These are phyloP conservation scores for Synanthedon tipuliformis DNA, from an alignment of 2,888 invertebrate genomes.

Conservation along the genomic window DNA sequence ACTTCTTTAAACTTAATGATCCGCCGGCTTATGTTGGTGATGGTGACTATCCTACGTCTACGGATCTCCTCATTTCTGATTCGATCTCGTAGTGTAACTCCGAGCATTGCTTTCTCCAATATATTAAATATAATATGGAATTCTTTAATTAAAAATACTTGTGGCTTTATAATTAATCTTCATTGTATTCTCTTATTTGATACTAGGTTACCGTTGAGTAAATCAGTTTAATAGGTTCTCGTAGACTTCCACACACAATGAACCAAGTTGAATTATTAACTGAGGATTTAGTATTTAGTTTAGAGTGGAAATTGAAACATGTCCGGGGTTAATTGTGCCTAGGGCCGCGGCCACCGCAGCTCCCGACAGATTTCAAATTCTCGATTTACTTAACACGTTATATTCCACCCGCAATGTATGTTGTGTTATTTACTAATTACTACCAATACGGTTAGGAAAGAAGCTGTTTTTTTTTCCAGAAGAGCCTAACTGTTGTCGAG, in stretches of 20 bases:
- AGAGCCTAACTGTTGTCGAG: too few relatives aligned
- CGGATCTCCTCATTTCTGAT: too few relatives aligned
- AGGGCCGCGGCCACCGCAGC: slow-evolving; percentile 26
- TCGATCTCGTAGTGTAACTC: too few relatives aligned
- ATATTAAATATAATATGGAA: too few relatives aligned
- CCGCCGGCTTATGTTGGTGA: too few relatives aligned
- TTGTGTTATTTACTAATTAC: not conserved
- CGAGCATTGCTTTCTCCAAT: too few relatives aligned
- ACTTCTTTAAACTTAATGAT: too few relatives aligned
- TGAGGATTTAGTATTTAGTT: slow-evolving; percentile 33
- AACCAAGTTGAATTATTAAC: slow-evolving; percentile 35
- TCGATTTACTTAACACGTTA: slow-evolving; percentile 2
- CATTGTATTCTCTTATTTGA: too few relatives aligned
- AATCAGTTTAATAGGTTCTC: not conserved
- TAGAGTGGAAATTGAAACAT: slow-evolving; percentile 58
- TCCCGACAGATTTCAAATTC: slow-evolving; percentile 27
- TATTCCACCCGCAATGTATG: too few relatives aligned
- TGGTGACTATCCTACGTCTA: too few relatives aligned
- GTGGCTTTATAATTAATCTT: too few relatives aligned
- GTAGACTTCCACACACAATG: not conserved
- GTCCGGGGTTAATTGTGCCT: slow-evolving; percentile 55
- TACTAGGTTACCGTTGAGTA: slow-evolving; percentile 6
- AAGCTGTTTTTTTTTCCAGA: not conserved
- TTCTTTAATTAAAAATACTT: too few relatives aligned
- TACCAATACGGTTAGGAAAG: not conserved